Evolutionary conservation across 2,113 vertebrate genomes (phyloP).

Genomic region (Ceyx melanurus): DNA sequence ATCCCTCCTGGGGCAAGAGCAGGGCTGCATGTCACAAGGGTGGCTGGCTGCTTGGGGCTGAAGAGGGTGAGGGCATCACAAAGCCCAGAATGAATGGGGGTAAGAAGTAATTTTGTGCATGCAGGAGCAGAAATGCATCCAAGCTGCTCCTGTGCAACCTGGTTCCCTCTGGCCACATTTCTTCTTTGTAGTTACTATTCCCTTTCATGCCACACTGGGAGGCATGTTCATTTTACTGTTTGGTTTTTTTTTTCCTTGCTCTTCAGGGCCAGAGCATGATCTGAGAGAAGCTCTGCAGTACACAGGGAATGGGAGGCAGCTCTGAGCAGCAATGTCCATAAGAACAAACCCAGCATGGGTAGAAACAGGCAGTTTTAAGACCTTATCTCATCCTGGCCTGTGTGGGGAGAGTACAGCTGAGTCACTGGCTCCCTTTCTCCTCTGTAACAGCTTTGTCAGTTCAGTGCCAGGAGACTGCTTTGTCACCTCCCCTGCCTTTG

Average conservation of each 20-base stretch:
- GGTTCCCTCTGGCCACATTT: neutral
- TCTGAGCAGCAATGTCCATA: neutral
- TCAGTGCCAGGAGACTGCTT: neutral
- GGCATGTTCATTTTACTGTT: neutral
- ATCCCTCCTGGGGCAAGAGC: neutral
- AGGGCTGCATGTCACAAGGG: accelerated
- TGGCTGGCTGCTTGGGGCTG: neutral
- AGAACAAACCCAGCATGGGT: neutral
- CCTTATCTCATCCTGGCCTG: neutral
- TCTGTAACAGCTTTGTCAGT: neutral
- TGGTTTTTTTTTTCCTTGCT: neutral
- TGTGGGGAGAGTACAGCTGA: neutral
- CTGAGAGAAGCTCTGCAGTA: neutral
- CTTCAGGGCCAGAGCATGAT: neutral
- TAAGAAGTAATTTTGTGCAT: neutral
- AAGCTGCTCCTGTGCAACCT: neutral
- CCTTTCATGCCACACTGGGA: neutral
- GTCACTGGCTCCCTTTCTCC: neutral
- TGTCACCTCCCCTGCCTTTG: neutral
- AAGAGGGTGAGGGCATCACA: too few relatives aligned
- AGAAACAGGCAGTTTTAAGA: neutral
- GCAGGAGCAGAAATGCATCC: neutral
- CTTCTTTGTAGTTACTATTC: neutral
- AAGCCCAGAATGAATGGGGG: neutral
- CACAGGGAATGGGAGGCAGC: neutral